Evolutionary conservation across 2,113 vertebrate genomes (phyloP).

Genomic region (Glaucomys volans): DNA sequence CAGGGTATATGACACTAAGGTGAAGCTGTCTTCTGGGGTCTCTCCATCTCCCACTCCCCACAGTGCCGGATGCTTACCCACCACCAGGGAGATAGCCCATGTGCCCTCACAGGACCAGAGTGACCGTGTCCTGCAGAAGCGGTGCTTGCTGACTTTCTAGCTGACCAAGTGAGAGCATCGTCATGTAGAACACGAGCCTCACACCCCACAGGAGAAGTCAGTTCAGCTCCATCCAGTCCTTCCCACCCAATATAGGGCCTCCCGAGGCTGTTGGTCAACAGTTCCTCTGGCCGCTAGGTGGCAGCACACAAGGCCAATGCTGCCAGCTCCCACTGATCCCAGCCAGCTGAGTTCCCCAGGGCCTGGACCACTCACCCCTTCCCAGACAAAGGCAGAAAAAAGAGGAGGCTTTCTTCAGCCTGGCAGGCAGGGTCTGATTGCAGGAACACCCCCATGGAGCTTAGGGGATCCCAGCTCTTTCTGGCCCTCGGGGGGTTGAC

Average conservation of each 20-base stretch:
- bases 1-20: not conserved
- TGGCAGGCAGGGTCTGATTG: not conserved
- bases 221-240: not conserved
- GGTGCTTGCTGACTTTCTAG: not conserved
- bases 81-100: not conserved
- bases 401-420: not conserved
- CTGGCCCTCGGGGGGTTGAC: rapidly evolving
- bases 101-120: not conserved
- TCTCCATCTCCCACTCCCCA: not conserved
- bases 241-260: too few relatives aligned
- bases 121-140: not conserved
- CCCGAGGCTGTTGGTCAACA: not conserved
- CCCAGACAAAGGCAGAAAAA: constrained; percentile 19
- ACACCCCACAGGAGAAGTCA: not conserved
- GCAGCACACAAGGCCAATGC: not conserved
- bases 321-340: not conserved
- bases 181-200: not conserved
- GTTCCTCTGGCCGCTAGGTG: constrained; percentile 37
- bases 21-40: not conserved
- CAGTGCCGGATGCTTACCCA: not conserved
- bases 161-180: not conserved
- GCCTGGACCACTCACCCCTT: not conserved
- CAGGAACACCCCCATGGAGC: not conserved
- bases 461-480: not conserved
- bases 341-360: not conserved